A percentile compares a stretch with the other conserved stretches of the same genome.
These are phyloP conservation scores for Tenebrosternarchus preto DNA, from an alignment of 2,113 vertebrate species.

Conservation along the genomic window DNA sequence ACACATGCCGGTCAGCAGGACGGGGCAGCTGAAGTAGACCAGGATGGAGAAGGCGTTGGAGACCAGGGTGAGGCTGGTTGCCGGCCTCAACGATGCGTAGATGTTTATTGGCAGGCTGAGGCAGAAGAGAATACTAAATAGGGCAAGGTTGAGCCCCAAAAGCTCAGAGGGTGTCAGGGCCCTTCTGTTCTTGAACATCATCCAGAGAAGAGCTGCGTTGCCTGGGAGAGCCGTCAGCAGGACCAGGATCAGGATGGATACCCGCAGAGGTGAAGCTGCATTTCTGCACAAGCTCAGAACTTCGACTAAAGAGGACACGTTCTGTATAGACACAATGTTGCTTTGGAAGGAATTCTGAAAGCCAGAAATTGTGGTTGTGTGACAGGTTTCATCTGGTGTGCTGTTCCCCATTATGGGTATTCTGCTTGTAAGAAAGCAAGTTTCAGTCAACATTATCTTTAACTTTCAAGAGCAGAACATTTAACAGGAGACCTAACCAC, in stretches of 20 bases:
- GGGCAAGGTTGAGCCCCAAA: slow-evolving; percentile 54
- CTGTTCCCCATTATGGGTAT: slow-evolving; percentile 10
- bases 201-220: slow-evolving; percentile 53
- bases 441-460: not conserved
- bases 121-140: slow-evolving; percentile 51
- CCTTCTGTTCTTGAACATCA: slow-evolving; percentile 48
- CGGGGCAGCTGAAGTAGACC: slow-evolving; percentile 61
- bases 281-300: slow-evolving; percentile 5
- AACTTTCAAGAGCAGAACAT: not conserved
- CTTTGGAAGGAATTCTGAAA: not conserved
- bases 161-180: slow-evolving; percentile 54
- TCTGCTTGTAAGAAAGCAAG: slow-evolving; percentile 6
- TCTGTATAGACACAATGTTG: not conserved
- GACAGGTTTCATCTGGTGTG: not conserved
- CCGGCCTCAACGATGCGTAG: not conserved
- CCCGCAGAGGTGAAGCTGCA: not conserved
- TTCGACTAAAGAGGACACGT: not conserved
- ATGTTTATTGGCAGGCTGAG: slow-evolving; percentile 49
- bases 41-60: slow-evolving; percentile 40
- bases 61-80: not conserved
- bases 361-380: not conserved
- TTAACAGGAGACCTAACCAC: not conserved
- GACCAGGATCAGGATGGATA: slow-evolving; percentile 38
- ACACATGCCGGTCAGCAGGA: slow-evolving; percentile 68
- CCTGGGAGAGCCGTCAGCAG: slow-evolving; percentile 34